Percentiles rank a stretch among this genome's conserved stretches.
These are phyloP conservation scores for Melanchra persicariae DNA, from an alignment of 2,888 invertebrate genomes.

Conservation along the genomic window DNA sequence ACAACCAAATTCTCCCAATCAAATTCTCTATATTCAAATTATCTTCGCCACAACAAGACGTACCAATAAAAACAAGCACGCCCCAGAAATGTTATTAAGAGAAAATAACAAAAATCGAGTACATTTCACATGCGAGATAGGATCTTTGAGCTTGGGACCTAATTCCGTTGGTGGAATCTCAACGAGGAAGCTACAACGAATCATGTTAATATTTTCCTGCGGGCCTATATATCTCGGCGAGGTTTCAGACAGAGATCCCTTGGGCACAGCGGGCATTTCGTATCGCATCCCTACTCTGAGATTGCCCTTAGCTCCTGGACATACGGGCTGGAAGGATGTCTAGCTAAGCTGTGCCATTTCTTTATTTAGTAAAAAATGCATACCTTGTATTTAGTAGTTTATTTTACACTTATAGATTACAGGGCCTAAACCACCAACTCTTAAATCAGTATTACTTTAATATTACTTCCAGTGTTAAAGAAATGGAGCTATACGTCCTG, in stretches of 20 bases:
- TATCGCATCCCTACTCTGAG: slow-evolving; percentile 79
- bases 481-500: no score
- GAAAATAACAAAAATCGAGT: slow-evolving; percentile 61
- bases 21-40: background rate
- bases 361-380: background rate
- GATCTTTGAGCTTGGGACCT: slow-evolving; percentile 58
- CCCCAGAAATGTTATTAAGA: slow-evolving; percentile 57
- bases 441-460: no score
- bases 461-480: no score
- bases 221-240: slow-evolving; percentile 72
- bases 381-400: no score
- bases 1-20: background rate
- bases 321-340: slow-evolving; percentile 45
- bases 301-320: slow-evolving; percentile 73
- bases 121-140: slow-evolving; percentile 54
- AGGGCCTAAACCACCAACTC: no score
- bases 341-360: background rate
- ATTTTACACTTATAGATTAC: no score
- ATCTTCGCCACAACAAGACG: background rate
- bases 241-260: slow-evolving; percentile 72
- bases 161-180: slow-evolving; percentile 68
- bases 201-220: slow-evolving; percentile 76
- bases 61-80: slow-evolving; percentile 33
- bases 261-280: slow-evolving; percentile 73
- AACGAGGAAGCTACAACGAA: slow-evolving; percentile 65